Conservation (phyloP, 2,888 invertebrate genomes). For the Hydrotaea cyrtoneurina region DNA sequence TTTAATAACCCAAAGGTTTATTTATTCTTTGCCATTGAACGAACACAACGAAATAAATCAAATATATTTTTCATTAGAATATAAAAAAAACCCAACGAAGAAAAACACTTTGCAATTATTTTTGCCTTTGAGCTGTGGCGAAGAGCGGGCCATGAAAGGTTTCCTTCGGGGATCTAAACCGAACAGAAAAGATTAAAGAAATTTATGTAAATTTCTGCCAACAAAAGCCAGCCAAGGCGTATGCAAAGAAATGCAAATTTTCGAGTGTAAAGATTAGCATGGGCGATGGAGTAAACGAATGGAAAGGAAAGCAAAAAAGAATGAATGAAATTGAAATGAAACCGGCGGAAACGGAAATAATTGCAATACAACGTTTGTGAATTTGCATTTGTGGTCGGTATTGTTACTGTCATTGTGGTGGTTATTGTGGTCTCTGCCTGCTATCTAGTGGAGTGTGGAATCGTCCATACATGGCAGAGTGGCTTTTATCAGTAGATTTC, state of each 20-base stretch:
- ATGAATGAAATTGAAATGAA: constrained; percentile 11
- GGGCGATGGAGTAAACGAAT: neutral
- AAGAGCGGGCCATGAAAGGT: neutral
- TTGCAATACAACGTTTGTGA: neutral
- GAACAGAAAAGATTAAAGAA: constrained; percentile 1
- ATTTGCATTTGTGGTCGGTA: neutral
- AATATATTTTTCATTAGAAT: constrained; percentile 5
- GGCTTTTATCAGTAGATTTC: neutral
- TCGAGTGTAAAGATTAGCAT: constrained; percentile 8
- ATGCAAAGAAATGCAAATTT: neutral
- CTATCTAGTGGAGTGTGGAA: neutral
- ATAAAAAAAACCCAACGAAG: neutral
- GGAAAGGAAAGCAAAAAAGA: neutral
- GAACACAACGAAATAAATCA: neutral
- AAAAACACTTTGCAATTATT: constrained; percentile 19
- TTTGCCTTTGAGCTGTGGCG: neutral
- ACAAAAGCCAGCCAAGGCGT: neutral
- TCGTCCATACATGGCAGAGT: constrained; percentile 7
- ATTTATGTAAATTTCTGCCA: constrained; percentile 4
- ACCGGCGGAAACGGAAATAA: neutral
- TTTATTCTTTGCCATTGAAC: neutral
- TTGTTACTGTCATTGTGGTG: neutral
- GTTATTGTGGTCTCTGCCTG: neutral
- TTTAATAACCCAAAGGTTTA: constrained; percentile 10
- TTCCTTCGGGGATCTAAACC: neutral